These are phyloP conservation scores for Bucorvus abyssinicus DNA, from an alignment of 2,797 vertebrate genomes.

Conservation along the genomic window DNA sequence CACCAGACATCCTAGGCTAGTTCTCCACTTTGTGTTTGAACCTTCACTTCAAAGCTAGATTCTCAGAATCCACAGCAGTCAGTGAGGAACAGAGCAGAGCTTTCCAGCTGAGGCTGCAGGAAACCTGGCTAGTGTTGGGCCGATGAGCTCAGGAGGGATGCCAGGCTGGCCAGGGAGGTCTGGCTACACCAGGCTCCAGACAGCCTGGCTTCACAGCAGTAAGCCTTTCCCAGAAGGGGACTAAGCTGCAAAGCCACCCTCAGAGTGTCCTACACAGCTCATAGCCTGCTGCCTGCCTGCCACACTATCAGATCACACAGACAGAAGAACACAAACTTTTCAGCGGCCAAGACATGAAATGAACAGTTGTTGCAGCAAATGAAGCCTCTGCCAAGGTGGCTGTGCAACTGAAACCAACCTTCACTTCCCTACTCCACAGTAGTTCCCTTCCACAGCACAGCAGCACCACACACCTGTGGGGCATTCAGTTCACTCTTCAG, in stretches of 20 bases:
- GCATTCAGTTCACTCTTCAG: neutral
- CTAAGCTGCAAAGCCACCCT: neutral
- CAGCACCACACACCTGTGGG: neutral
- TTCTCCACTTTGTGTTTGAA: too few relatives aligned
- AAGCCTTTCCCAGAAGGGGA: neutral
- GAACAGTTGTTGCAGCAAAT: neutral
- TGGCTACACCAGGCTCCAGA: neutral
- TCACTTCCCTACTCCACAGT: neutral
- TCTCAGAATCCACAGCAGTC: neutral
- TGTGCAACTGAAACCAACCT: neutral
- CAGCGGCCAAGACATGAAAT: neutral
- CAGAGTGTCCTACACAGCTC: neutral
- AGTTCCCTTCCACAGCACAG: neutral
- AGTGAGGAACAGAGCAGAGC: neutral
- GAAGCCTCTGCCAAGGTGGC: neutral
- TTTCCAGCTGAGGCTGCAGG: neutral
- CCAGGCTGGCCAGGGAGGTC: neutral
- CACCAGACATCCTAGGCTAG: neutral
- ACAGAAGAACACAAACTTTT: neutral
- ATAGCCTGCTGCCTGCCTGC: neutral
- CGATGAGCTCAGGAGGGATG: neutral
- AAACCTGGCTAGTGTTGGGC: neutral
- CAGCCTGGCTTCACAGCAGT: neutral
- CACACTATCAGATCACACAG: neutral
- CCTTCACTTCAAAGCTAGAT: too few relatives aligned